Percentiles rank a stretch among this genome's conserved stretches.
Evolutionary conservation across 2,888 invertebrate genomes (phyloP).

Genomic region (Calameuta idolon): DNA sequence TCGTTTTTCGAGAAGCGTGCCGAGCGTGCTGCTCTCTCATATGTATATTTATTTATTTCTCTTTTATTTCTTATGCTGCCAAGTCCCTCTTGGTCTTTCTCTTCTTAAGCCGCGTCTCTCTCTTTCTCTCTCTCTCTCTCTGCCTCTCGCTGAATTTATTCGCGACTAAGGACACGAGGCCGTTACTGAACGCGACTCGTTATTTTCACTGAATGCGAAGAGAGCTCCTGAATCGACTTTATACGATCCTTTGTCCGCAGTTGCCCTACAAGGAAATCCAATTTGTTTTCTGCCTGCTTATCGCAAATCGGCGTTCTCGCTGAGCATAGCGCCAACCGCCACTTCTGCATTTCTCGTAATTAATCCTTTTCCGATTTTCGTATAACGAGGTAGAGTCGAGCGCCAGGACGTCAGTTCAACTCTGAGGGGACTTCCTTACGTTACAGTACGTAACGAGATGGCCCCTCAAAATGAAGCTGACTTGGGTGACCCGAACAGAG

Average conservation of each 20-base stretch:
- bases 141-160: not conserved
- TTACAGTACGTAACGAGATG: no score
- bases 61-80: not conserved
- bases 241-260: slow-evolving; percentile 43
- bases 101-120: not conserved
- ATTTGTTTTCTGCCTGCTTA: slow-evolving; percentile 53
- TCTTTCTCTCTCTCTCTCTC: not conserved
- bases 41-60: not conserved
- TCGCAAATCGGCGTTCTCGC: slow-evolving; percentile 38
- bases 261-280: slow-evolving; percentile 50
- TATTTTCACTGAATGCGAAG: slow-evolving; percentile 2
- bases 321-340: slow-evolving; percentile 25
- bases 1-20: not conserved
- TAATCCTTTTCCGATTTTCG: slow-evolving; percentile 28
- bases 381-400: not conserved
- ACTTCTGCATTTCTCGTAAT: slow-evolving; percentile 39
- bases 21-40: not conserved
- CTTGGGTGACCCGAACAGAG: no score
- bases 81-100: not conserved
- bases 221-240: slow-evolving; percentile 22
- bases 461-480: no score
- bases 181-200: not conserved
- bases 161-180: not conserved
- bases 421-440: no score
- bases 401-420: no score